Percentiles rank a stretch among this genome's conserved stretches.
Evolutionary conservation across 2,113 vertebrate genomes (phyloP).

Genomic region (Cyrtonyx montezumae): DNA sequence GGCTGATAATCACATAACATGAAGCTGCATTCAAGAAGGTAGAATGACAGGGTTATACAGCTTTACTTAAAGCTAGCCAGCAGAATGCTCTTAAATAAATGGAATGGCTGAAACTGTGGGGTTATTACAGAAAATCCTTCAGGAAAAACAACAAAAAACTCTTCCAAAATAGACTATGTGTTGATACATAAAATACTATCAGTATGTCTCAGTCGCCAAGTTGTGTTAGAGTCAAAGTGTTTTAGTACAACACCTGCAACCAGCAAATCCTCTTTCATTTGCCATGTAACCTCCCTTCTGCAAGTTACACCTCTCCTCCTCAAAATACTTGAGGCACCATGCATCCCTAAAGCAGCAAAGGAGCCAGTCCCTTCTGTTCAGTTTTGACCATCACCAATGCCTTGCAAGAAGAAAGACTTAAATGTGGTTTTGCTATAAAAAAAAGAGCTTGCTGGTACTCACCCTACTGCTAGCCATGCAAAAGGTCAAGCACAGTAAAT

Average conservation of each 20-base stretch:
- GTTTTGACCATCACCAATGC: neutral
- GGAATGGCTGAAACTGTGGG: neutral
- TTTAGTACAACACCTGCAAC: neutral
- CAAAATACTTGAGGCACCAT: neutral
- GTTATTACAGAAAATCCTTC: constrained; percentile 5
- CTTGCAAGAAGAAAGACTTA: neutral
- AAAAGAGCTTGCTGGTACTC: neutral
- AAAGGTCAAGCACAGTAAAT: neutral
- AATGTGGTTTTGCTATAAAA: neutral
- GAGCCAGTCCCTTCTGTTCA: neutral
- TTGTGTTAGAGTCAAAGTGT: neutral
- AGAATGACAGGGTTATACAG: constrained; percentile 55
- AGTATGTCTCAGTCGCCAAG: neutral
- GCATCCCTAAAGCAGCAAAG: neutral
- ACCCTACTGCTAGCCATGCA: neutral
- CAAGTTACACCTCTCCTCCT: neutral
- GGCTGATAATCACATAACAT: constrained; percentile 43
- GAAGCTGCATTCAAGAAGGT: constrained; percentile 30
- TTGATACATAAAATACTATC: neutral
- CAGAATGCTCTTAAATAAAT: constrained; percentile 22
- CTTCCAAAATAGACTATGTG: neutral
- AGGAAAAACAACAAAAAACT: neutral
- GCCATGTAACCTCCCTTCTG: neutral
- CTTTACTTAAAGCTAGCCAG: constrained; percentile 35
- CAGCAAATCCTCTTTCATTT: neutral